Percentiles rank a stretch among this genome's conserved stretches.
Evolutionary conservation across 2,797 vertebrate genomes (phyloP).

Genomic region (Lacerta agilis): DNA sequence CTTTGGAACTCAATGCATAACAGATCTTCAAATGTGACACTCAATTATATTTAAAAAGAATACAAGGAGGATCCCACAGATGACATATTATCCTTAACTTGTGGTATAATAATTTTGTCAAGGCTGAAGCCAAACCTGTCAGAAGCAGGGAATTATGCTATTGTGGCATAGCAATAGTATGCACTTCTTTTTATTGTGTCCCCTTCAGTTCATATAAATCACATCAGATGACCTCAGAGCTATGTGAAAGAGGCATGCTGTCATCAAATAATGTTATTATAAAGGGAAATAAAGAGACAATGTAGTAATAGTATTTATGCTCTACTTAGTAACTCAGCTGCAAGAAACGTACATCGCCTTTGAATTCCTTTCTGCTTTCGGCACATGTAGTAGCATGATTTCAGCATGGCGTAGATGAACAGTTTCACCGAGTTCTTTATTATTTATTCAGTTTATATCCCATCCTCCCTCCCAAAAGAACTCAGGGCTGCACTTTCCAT

Average conservation of each 20-base stretch:
- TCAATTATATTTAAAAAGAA: background rate
- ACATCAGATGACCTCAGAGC: background rate
- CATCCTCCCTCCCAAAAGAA: too few species aligned
- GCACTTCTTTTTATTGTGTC: background rate
- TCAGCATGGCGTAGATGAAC: background rate
- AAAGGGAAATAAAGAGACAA: background rate
- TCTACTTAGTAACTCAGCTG: background rate
- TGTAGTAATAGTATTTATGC: background rate
- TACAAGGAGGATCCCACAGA: background rate
- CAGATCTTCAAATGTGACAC: background rate
- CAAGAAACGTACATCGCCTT: background rate
- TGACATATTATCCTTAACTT: conserved; percentile 1
- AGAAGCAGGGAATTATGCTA: background rate
- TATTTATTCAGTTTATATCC: background rate
- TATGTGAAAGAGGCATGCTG: background rate
- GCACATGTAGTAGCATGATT: background rate
- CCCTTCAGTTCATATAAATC: background rate
- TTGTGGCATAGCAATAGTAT: background rate
- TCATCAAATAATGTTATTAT: background rate
- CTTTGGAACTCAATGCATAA: background rate
- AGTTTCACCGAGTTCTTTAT: background rate
- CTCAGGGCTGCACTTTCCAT: background rate
- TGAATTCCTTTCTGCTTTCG: background rate
- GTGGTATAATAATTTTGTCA: conserved; percentile 6
- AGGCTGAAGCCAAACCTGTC: background rate